Percentiles rank a stretch among this genome's conserved stretches.
Conservation (phyloP, 2,113 vertebrate genomes). For the Myodes glareolus region DNA sequence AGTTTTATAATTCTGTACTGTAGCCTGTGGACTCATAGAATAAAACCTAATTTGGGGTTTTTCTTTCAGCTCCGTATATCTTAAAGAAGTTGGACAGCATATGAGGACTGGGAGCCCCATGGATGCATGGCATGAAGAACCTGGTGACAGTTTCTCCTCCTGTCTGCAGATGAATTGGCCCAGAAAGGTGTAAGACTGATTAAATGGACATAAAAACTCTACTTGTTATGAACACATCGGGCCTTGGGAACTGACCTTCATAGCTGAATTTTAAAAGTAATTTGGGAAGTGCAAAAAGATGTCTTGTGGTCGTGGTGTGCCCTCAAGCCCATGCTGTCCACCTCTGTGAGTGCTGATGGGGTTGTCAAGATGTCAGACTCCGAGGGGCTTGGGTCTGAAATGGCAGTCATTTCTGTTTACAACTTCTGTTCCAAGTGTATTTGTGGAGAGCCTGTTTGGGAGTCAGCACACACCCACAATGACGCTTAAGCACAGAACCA, state of each 20-base stretch:
- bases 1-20: neutral
- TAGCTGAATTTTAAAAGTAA: slow-evolving; percentile 50
- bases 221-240: slow-evolving; percentile 34
- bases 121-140: slow-evolving; percentile 56
- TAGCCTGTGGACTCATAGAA: neutral
- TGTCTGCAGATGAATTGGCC: neutral
- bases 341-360: slow-evolving; percentile 38
- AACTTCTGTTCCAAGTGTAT: slow-evolving; percentile 27
- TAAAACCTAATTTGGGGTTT: slow-evolving; percentile 43
- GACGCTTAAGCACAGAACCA: slow-evolving; percentile 46
- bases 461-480: slow-evolving; percentile 41
- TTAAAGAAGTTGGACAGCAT: slow-evolving; percentile 98
- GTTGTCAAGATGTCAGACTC: slow-evolving; percentile 41
- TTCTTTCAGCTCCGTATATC: slow-evolving; percentile 92
- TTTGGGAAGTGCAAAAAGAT: slow-evolving; percentile 55
- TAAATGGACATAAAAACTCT: slow-evolving; percentile 55
- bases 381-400: slow-evolving; percentile 66
- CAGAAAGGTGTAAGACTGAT: slow-evolving; percentile 58
- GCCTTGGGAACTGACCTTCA: slow-evolving; percentile 40
- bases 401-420: slow-evolving; percentile 64
- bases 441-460: slow-evolving; percentile 43
- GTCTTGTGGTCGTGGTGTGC: slow-evolving; percentile 14
- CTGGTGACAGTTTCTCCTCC: slow-evolving; percentile 66
- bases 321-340: neutral
- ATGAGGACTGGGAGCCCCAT: slow-evolving; percentile 81